These are phyloP conservation scores for Blastobasis adustella DNA, from an alignment of 2,888 invertebrate genomes.

Conservation along the genomic window DNA sequence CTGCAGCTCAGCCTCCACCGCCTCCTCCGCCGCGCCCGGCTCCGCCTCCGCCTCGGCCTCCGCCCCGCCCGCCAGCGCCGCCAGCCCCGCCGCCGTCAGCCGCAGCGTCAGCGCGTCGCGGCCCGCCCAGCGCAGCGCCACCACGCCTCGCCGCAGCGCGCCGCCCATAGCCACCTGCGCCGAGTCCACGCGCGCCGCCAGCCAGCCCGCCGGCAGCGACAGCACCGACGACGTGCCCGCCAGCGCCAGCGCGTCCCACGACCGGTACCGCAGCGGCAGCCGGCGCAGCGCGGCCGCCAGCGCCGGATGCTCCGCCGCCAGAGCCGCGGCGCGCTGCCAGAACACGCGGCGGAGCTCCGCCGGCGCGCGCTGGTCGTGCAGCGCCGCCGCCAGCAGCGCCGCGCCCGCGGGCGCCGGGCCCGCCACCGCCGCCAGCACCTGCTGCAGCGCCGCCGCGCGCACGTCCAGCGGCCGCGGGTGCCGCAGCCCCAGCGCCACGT, in stretches of 20 bases:
- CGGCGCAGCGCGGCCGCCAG: neutral
- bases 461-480: constrained; percentile 22
- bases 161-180: constrained; percentile 41
- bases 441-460: constrained; percentile 29
- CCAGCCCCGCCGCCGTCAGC: constrained; percentile 8
- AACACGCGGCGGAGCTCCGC: neutral
- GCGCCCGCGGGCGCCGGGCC: neutral
- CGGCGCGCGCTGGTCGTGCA: constrained; percentile 52
- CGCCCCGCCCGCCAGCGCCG: constrained; percentile 24
- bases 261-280: constrained; percentile 11
- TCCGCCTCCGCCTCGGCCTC: neutral
- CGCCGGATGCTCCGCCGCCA: neutral
- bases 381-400: neutral
- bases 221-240: constrained; percentile 36
- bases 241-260: constrained; percentile 32
- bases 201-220: constrained; percentile 29
- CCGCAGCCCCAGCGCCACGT: constrained; percentile 7
- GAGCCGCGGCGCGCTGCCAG: neutral
- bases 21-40: no score
- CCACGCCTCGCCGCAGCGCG: constrained; percentile 41
- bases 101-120: constrained; percentile 16
- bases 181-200: constrained; percentile 35
- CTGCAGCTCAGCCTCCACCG: constrained; percentile 3
- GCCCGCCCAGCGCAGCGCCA: constrained; percentile 36
- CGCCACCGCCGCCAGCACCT: neutral